Evolutionary conservation across 1,140 invertebrate genomes (phyloP), one percentile per base, ranked within the genome.

Genomic region (Drosophila mayri): DNA sequence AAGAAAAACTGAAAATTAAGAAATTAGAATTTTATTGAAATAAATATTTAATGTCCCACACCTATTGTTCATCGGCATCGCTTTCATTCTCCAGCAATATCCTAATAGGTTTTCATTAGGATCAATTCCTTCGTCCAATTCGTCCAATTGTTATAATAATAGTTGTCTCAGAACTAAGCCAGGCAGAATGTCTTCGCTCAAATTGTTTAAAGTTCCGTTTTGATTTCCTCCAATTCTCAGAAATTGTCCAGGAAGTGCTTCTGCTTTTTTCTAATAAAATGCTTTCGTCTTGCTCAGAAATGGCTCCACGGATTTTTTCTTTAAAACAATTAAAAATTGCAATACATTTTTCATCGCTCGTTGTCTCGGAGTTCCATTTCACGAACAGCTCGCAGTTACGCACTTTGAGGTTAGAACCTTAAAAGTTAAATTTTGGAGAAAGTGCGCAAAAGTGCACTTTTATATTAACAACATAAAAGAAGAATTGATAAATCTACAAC

Each of bases 361-460:
- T 46, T 11, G 12, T 14, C 20, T 46, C 44, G 12, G 44, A 12
- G 6, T 46, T 46, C 44, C 44, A 46, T 14, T 46, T 22, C 10
- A 11, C 10, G 43, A 46, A 46, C 43, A 46, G 14, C 9, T 20
- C 20, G 43, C 20, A 22, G 43, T 46, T 46, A 12, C 16, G 9
- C 6, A 18, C n/a, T 41, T 41, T 12, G 11, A 37, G 37, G 12
- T 43, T 28, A 50, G 10, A 18, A 28, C 25, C n/a, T 18, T 18
- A 18, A 18, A 32, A 14, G 11, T 28, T n/a, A n/a, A n/a, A 49
- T 10, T 28, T 28, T 12, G 18, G 1, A 52, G 28, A 52, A 32
- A 52, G n/a, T 28, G 47, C 25, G 12, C 44, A 16, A 47, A 47
- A 47, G 46, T n/a, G 22, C 22, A n/a, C 46, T 28, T 49, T 49